phyloP scores from a whole-genome alignment of 2,113 vertebrate genomes.

The Guaruba guarouba region DNA sequence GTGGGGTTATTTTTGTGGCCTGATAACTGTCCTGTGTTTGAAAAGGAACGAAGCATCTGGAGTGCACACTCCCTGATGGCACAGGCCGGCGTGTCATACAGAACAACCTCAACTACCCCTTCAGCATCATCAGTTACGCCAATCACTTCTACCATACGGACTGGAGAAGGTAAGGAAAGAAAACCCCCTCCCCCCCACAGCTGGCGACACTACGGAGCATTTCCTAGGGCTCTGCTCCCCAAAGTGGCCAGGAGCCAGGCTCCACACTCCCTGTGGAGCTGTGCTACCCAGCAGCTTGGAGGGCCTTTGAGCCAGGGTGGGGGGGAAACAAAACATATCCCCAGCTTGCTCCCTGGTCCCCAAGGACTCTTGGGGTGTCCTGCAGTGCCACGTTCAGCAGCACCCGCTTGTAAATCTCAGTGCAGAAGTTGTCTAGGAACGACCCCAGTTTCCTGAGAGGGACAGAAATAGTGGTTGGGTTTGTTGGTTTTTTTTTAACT shows the following conservation, averaged over 20 bases:
- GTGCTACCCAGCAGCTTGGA: rapidly evolving
- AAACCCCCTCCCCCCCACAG: rapidly evolving
- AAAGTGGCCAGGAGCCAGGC: neutral
- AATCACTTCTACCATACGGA: constrained; percentile 96
- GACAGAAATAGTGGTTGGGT: neutral
- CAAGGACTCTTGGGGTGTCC: neutral
- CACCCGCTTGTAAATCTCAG: neutral
- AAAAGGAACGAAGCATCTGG: constrained; percentile 92
- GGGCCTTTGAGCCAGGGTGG: neutral
- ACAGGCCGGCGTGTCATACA: constrained; percentile 82
- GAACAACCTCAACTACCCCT: constrained; percentile 90
- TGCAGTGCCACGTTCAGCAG: neutral
- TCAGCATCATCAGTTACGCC: constrained; percentile 87
- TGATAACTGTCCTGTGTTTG: neutral
- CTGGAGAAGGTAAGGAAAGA: constrained; percentile 87
- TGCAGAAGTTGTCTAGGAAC: neutral
- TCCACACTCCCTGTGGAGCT: rapidly evolving
- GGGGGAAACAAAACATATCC: neutral
- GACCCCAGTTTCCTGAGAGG: neutral
- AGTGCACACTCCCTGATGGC: constrained; percentile 85
- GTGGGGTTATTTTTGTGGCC: neutral
- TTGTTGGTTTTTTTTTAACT: neutral
- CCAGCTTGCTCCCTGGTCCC: neutral
- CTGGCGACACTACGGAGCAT: neutral
- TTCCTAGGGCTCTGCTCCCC: neutral